Conservation (phyloP, 1,140 invertebrate genomes). For the Drosophila santomea region DNA sequence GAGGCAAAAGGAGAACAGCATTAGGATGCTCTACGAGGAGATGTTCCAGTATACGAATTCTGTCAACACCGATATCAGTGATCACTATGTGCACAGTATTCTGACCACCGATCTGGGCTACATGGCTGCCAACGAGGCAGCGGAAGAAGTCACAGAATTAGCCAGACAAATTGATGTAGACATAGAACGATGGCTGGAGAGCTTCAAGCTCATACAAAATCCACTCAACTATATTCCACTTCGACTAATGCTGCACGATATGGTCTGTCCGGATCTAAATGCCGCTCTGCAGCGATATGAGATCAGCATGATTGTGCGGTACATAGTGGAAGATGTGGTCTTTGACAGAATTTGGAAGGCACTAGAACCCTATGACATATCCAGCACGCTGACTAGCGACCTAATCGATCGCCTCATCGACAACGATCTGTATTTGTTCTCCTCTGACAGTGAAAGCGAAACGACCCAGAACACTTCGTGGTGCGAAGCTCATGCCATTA, state of each 20-base stretch:
- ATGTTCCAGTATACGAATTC: slow-evolving; percentile 86
- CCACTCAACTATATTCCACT: slow-evolving; percentile 84
- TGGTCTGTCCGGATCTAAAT: slow-evolving; percentile 55
- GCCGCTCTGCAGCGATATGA: slow-evolving; percentile 40
- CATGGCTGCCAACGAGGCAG: slow-evolving; percentile 86
- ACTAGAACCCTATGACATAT: slow-evolving; percentile 61
- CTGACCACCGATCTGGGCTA: slow-evolving; percentile 87
- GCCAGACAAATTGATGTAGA: slow-evolving; percentile 87
- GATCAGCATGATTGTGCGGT: slow-evolving; percentile 36
- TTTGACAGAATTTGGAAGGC: slow-evolving; percentile 36
- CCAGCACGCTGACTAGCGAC: slow-evolving; percentile 36
- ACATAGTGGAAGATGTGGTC: slow-evolving; percentile 68
- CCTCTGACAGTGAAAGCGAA: slow-evolving; percentile 59
- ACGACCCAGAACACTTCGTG: background rate
- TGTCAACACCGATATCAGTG: slow-evolving; percentile 87
- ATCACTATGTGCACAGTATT: slow-evolving; percentile 88
- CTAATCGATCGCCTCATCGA: slow-evolving; percentile 68
- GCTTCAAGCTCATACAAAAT: slow-evolving; percentile 69
- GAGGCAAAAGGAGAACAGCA: slow-evolving; percentile 88
- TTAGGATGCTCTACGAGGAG: slow-evolving; percentile 89
- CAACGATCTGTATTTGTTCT: slow-evolving; percentile 64
- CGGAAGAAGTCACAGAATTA: slow-evolving; percentile 85
- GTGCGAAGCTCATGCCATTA: slow-evolving; percentile 52
- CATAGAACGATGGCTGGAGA: slow-evolving; percentile 84
- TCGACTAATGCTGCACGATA: slow-evolving; percentile 45